These are phyloP conservation scores for Hemiscyllium ocellatum DNA, from an alignment of 2,113 vertebrate species.

Conservation along the genomic window DNA sequence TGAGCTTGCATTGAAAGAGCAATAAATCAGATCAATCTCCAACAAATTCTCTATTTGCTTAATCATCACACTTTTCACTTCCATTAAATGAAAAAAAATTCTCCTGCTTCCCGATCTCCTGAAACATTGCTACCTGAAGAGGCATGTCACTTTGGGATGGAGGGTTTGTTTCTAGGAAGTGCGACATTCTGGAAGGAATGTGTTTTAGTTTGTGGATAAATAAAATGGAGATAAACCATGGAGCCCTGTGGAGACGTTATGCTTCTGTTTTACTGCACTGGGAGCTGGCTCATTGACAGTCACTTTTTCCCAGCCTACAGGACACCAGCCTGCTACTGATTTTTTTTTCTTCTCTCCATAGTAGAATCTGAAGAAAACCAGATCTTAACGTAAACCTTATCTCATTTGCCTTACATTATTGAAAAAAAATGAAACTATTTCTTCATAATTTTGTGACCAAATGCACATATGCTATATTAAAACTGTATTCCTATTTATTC, in stretches of 20 bases:
- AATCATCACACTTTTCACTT: neutral
- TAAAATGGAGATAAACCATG: slow-evolving; percentile 36
- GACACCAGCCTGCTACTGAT: slow-evolving; percentile 7
- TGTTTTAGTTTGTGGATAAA: slow-evolving; percentile 37
- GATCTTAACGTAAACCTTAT: neutral
- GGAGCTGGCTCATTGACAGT: slow-evolving; percentile 31
- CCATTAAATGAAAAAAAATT: neutral
- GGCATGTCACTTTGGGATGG: neutral
- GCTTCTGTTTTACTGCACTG: slow-evolving; percentile 33
- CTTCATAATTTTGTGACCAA: neutral
- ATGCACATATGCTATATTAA: neutral
- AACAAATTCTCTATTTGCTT: neutral
- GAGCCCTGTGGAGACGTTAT: slow-evolving; percentile 36
- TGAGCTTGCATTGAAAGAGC: neutral
- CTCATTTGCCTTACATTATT: neutral
- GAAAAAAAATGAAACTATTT: neutral
- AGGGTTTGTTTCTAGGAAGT: neutral
- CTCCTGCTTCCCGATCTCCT: neutral
- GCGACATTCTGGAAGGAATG: slow-evolving; percentile 21
- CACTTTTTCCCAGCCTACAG: slow-evolving; percentile 35
- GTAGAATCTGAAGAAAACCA: neutral
- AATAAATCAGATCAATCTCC: neutral
- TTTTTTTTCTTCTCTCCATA: neutral
- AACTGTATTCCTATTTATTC: neutral
- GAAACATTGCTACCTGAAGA: neutral